A percentile compares a stretch with the other conserved stretches of the same genome.
These are phyloP conservation scores for Etheostoma perlongum DNA, from an alignment of 2,797 vertebrate species.

Conservation along the genomic window DNA sequence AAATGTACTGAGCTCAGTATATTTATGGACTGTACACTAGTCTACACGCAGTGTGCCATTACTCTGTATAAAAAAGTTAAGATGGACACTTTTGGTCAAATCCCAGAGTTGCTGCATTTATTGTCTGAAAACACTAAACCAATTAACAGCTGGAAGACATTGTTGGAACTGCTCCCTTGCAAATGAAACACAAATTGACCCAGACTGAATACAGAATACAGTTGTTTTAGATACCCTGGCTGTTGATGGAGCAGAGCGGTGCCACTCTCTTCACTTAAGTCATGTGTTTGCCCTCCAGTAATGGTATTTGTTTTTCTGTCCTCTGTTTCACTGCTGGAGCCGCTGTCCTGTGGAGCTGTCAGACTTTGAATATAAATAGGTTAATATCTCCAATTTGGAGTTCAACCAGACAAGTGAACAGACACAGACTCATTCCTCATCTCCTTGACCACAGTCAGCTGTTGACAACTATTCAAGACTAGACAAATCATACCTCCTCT, in stretches of 20 bases:
- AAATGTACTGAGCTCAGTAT: constrained; percentile 4
- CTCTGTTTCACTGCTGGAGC: constrained; percentile 49
- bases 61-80: no score
- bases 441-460: constrained; percentile 41
- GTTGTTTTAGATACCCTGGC: constrained; percentile 36
- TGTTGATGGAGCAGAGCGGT: constrained; percentile 38
- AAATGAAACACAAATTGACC: no score
- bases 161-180: no score
- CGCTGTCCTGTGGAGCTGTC: constrained; percentile 54
- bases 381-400: constrained; percentile 75
- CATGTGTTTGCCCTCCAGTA: constrained; percentile 41
- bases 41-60: no score
- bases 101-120: no score
- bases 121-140: no score
- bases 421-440: constrained; percentile 51
- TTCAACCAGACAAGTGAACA: constrained; percentile 62
- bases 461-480: constrained; percentile 59
- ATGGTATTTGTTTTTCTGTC: constrained; percentile 66
- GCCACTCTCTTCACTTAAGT: constrained; percentile 36
- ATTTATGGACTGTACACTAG: not conserved
- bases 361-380: constrained; percentile 68
- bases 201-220: not conserved
- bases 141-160: no score
- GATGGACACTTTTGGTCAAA: no score
- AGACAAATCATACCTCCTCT: constrained; percentile 64